Conservation (phyloP, 2,797 vertebrate species). For the Sebastes jordani region DNA sequence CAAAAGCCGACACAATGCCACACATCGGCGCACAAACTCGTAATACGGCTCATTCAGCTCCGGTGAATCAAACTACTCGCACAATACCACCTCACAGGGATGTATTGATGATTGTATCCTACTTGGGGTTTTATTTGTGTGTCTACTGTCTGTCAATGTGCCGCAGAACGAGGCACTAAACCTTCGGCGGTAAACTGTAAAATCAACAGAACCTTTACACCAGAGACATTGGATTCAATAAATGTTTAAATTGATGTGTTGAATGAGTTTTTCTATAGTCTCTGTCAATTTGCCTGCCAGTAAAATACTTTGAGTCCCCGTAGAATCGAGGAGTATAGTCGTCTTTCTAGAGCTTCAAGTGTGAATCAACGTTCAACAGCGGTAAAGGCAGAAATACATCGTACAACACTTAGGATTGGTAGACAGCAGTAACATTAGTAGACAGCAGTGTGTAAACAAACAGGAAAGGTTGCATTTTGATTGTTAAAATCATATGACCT, state of each 20-base stretch:
- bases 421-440: background rate
- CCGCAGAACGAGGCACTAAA: constrained; percentile 13
- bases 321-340: background rate
- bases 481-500: too few relatives aligned
- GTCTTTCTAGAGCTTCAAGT: background rate
- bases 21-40: constrained; percentile 9
- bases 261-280: background rate
- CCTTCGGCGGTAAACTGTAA: background rate
- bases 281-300: background rate
- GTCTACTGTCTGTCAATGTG: background rate
- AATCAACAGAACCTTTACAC: background rate
- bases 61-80: background rate
- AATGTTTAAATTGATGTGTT: background rate
- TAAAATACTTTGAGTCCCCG: background rate
- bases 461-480: background rate
- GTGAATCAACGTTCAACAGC: background rate
- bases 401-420: background rate
- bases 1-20: constrained; percentile 32
- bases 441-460: background rate
- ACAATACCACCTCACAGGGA: constrained; percentile 5
- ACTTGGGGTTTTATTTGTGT: constrained; percentile 1
- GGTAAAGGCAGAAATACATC: background rate
- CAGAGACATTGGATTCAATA: background rate
- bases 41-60: constrained; percentile 44
- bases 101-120: constrained; percentile 6